Conservation (phyloP, 2,888 invertebrate genomes). For the Pollenia labialis region DNA sequence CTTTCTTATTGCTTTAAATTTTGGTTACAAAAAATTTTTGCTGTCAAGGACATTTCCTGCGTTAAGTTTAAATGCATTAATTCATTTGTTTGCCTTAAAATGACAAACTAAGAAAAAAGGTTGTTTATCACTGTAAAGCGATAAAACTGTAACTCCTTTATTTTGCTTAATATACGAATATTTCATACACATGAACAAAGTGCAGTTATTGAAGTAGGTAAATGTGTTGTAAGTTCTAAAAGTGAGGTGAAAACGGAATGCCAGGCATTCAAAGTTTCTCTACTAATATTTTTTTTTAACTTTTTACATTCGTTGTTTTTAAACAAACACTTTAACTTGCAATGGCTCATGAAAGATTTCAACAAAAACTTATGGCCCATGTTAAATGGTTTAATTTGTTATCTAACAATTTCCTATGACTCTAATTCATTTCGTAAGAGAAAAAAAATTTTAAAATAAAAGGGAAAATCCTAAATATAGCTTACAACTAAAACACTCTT, state of each 20-base stretch:
- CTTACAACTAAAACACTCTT: no score
- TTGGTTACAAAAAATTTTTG: background rate
- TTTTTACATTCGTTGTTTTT: slow-evolving; percentile 31
- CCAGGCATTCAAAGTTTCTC: slow-evolving; percentile 12
- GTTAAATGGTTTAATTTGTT: slow-evolving; percentile 70
- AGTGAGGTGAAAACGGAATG: slow-evolving; percentile 22
- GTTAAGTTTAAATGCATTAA: background rate
- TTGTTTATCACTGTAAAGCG: slow-evolving; percentile 38
- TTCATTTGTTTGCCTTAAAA: slow-evolving; percentile 9
- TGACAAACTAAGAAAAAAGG: background rate
- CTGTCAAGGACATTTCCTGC: slow-evolving; percentile 21
- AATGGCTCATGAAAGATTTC: slow-evolving; percentile 66
- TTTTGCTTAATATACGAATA: slow-evolving; percentile 11
- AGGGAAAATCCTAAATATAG: background rate
- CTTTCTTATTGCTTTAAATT: background rate
- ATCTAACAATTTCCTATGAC: slow-evolving; percentile 64
- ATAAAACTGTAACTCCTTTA: slow-evolving; percentile 50
- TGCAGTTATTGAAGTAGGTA: slow-evolving; percentile 2
- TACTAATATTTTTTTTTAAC: background rate
- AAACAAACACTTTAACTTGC: slow-evolving; percentile 54
- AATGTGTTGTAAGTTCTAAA: background rate
- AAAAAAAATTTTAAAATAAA: background rate
- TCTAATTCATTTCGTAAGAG: slow-evolving; percentile 46
- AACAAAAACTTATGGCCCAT: slow-evolving; percentile 65
- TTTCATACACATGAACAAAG: slow-evolving; percentile 25